Conservation (phyloP, 2,888 invertebrate species). For the Stegophylla sp. region DNA sequence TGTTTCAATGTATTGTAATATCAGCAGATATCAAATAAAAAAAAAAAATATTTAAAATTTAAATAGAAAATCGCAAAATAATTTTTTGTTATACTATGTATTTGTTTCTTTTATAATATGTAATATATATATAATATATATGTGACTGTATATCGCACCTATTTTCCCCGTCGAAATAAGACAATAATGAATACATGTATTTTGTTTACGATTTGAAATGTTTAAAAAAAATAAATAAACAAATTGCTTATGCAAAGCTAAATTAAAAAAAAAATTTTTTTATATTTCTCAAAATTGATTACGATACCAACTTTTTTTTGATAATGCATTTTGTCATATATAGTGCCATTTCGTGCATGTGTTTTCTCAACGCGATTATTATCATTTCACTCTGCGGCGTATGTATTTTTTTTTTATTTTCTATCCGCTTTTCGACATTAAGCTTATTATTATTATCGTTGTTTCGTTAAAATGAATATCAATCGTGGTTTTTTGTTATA, state of each 20-base stretch:
- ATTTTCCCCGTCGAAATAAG: slow-evolving; percentile 10
- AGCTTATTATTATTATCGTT: slow-evolving; percentile 28
- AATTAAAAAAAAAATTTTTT: slow-evolving; percentile 25
- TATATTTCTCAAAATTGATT: slow-evolving; percentile 32
- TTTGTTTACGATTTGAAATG: slow-evolving; percentile 41
- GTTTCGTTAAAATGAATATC: slow-evolving; percentile 28
- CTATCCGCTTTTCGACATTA: slow-evolving; percentile 26
- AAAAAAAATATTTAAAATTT: slow-evolving; percentile 1
- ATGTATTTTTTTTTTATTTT: slow-evolving; percentile 33
- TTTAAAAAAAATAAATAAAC: slow-evolving; percentile 20
- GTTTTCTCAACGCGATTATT: slow-evolving; percentile 55
- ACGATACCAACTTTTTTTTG: background rate
- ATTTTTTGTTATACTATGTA: slow-evolving; percentile 34
- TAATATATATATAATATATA: background rate
- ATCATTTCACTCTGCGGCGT: slow-evolving; percentile 42
- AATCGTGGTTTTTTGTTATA: background rate
- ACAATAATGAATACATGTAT: slow-evolving; percentile 50
- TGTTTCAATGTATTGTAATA: slow-evolving; percentile 5
- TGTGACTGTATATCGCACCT: slow-evolving; percentile 21
- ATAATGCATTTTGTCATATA: slow-evolving; percentile 41
- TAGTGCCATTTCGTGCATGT: slow-evolving; percentile 50
- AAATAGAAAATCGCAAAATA: background rate
- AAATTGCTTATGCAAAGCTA: slow-evolving; percentile 30
- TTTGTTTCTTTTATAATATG: slow-evolving; percentile 1
- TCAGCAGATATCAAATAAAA: background rate